Percentiles rank a stretch among this genome's conserved stretches.
Evolutionary conservation across 2,888 invertebrate genomes (phyloP).

Genomic region (Chydorus sphaericus): DNA sequence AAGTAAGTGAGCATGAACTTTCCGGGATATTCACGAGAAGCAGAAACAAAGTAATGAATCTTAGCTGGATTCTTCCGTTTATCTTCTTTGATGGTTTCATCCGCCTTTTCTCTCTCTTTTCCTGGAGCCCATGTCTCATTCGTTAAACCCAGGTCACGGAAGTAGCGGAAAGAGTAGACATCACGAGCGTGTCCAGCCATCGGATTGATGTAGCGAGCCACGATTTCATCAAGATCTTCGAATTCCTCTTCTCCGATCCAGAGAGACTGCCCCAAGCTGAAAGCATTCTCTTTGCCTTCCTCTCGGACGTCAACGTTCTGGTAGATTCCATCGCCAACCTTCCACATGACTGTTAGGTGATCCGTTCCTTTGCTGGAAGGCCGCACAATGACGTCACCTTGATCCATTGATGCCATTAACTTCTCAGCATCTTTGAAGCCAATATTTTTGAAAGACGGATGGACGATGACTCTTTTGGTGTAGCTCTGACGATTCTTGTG

Average conservation of each 20-base stretch:
- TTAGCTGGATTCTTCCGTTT: slow-evolving; percentile 73
- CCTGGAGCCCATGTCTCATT: slow-evolving; percentile 26
- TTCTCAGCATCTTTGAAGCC: slow-evolving; percentile 84
- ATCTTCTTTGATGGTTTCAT: slow-evolving; percentile 73
- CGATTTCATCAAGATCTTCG: slow-evolving; percentile 98
- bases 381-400: slow-evolving; percentile 89
- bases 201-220: slow-evolving; percentile 88
- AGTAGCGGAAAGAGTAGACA: slow-evolving; percentile 36
- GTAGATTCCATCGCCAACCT: slow-evolving; percentile 82
- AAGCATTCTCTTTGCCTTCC: slow-evolving; percentile 90
- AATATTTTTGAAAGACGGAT: slow-evolving; percentile 94
- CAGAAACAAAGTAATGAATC: slow-evolving; percentile 75
- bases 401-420: slow-evolving; percentile 78
- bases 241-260: slow-evolving; percentile 84
- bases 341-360: slow-evolving; percentile 97
- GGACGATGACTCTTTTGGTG: slow-evolving; percentile 90
- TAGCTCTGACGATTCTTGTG: slow-evolving; percentile 69
- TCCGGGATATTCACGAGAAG: slow-evolving; percentile 64
- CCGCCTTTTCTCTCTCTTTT: slow-evolving; percentile 71
- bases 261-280: slow-evolving; percentile 74
- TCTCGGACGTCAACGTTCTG: slow-evolving; percentile 94
- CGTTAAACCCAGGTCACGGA: slow-evolving; percentile 1
- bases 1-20: slow-evolving; percentile 89
- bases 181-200: slow-evolving; percentile 91
- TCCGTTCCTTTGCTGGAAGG: slow-evolving; percentile 95